A percentile compares a stretch with the other conserved stretches of the same genome.
phyloP scores from a whole-genome alignment of 30 jellyfish, hydroid and myxozoan genomes.

The Hydractinia symbiolongicarpus region DNA sequence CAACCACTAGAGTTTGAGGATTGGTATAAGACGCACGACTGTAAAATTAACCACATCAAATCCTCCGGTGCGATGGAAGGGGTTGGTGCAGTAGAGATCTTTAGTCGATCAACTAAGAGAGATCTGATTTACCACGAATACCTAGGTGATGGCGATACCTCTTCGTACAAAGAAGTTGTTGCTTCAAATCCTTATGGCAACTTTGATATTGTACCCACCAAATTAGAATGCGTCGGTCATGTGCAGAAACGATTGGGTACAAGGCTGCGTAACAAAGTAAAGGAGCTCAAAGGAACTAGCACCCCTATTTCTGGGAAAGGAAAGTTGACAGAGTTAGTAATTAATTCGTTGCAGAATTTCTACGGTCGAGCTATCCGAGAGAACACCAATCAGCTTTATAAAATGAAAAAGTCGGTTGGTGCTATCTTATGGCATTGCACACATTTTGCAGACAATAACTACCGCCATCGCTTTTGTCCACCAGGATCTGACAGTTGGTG shows the following conservation, averaged over 20 bases:
- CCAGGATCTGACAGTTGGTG: slow-evolving; percentile 18
- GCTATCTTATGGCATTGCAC: neutral
- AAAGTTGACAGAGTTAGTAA: slow-evolving; percentile 19
- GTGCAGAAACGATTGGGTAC: slow-evolving; percentile 14
- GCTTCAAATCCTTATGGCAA: slow-evolving; percentile 23
- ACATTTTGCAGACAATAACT: slow-evolving; percentile 12
- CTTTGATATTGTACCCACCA: slow-evolving; percentile 11
- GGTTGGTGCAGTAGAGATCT: slow-evolving; percentile 14
- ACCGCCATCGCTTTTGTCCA: slow-evolving; percentile 35
- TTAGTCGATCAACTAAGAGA: neutral
- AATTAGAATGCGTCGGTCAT: slow-evolving; percentile 9
- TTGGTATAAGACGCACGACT: neutral
- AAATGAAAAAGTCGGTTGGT: slow-evolving; percentile 35
- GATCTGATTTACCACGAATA: slow-evolving; percentile 16
- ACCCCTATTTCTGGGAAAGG: slow-evolving; percentile 32
- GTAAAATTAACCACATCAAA: neutral
- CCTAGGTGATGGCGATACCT: neutral
- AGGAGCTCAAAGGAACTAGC: neutral
- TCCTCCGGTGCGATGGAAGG: slow-evolving; percentile 30
- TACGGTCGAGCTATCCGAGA: slow-evolving; percentile 23
- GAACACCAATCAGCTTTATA: neutral
- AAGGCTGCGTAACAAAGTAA: slow-evolving; percentile 16
- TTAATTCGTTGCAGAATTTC: slow-evolving; percentile 22
- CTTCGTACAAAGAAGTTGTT: slow-evolving; percentile 11
- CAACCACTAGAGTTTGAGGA: neutral